Evolutionary conservation across 2,888 invertebrate species (phyloP), one percentile per base, ranked within the genome.

Genomic region (Apodemia duryi): DNA sequence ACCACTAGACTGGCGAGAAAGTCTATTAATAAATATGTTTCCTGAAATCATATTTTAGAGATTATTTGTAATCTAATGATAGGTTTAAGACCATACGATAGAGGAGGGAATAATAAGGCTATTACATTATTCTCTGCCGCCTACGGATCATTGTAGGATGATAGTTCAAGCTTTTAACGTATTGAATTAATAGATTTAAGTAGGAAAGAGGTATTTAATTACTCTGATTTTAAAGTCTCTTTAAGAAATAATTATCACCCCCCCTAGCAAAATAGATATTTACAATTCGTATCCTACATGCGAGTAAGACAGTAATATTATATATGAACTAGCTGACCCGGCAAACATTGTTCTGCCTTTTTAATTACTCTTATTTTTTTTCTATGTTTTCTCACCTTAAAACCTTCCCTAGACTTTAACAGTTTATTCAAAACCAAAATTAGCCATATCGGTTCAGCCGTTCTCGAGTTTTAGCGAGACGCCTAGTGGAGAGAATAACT

Each of bases 61-160:
- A 29, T 54, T 54, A 54, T 54, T 32, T 54, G 29, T 11, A 54
- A 29, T 54, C 29, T 54, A 54, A 32, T 54, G 29, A 54, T 54
- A 29, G 54, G 54, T 29, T 54, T 54, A 10, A 11, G n/a, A 29
- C 11, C 7, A 29, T 7, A 13, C 54, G 54, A 54, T 54, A 54
- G 54, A 54, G 13, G 54, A 54, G 54, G 49, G 54, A 29, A 54
- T 29, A 5, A 54, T 54, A 54, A 54, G 54, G 54, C 29, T 32
- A 54, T 32, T 54, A 54, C 54, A 32, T 54, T 32, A 54, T 32
- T 54, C 54, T 54, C 54, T 32, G 13, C 54, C 54, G 54, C 54
- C 54, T 54, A 54, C 54, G 29, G 54, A 29, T 28, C 29, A 32
- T 29, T 32, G 54, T 54, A 54, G 54, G 54, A 57, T 57, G 57